phyloP scores from a whole-genome alignment of 1,140 invertebrate genomes.

The Pseudomyrmex flavicornis region DNA sequence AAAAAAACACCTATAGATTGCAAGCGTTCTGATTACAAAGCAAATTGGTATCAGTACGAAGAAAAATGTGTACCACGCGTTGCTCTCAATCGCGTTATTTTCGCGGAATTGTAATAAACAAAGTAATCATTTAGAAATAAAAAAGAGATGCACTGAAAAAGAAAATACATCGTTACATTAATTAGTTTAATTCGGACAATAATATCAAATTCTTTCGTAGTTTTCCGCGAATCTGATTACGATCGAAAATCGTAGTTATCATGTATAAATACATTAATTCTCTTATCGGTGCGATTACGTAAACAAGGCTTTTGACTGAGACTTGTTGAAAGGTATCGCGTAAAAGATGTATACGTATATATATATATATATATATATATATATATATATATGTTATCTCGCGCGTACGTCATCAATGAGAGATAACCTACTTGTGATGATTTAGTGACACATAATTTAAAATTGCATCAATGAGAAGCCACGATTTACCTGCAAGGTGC shows the following conservation, averaged over 20 bases:
- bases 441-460: conserved; percentile 31
- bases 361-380: neutral
- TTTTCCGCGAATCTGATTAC: neutral
- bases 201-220: neutral
- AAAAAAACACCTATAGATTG: conserved; percentile 57
- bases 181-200: neutral
- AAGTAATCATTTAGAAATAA: neutral
- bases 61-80: neutral
- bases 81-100: neutral
- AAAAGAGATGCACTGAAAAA: neutral
- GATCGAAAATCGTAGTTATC: neutral
- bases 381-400: conserved; percentile 45
- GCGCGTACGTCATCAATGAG: conserved; percentile 32
- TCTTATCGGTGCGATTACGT: conserved; percentile 40
- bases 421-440: conserved; percentile 52
- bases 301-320: conserved; percentile 17
- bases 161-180: neutral
- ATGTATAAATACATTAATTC: neutral
- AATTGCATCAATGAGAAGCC: conserved; percentile 37
- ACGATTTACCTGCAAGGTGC: neutral
- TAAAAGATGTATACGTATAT: conserved; percentile 16
- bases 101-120: neutral
- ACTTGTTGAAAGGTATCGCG: conserved; percentile 1
- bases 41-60: conserved; percentile 41
- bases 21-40: conserved; percentile 55